Base-by-base conservation (phyloP, 2,113 vertebrate species). In the Tiliqua scincoides region DNA sequence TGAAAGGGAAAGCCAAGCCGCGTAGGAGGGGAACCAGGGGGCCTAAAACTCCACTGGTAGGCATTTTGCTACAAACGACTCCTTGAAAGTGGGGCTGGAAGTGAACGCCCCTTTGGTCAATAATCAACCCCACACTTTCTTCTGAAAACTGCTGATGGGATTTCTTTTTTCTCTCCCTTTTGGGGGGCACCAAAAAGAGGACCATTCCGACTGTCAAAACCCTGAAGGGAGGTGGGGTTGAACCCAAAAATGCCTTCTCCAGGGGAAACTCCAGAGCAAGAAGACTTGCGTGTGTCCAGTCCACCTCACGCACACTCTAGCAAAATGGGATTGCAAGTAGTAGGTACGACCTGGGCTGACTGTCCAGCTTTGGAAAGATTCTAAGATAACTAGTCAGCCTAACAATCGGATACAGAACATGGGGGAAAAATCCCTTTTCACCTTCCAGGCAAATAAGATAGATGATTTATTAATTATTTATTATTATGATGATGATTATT, bases 41-140 rank as follows among this genome's bases (percentile, higher is more conserved):
- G 89, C 91, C 91, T 97, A 97, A 98, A 98, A 98, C 96, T 48
- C 92, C 96, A 94, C 94, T 91, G 90, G 91, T 96, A 91, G 94
- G 98, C 97, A 90, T 96, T 97, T 98, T 97, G 89, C 97, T 97
- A 96, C 94, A 97, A 96, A 95, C 95, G 90, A 87, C 86, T 89
- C 93, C 82, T 93, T 91, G 93, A 95, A 95, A 93, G 97, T 96
- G 87, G 95, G 97, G 93, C 96, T 96, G 97, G 96, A 95, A 96
- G 94, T 94, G 94, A 96, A 91, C 43, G 96, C 91, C 91, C 93
- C 95, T 92, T 96, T 96, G 97, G 97, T 97, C 98, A 99, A 98
- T 98, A 97, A 98, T 98, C 98, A 97, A 98, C 98, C 95, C 94
- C 96, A 97, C 97, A 98, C 98, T 96, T 97, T 96, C 96, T 94